Conservation (phyloP, 2,113 vertebrate species). For the Dasyornis broadbenti region DNA sequence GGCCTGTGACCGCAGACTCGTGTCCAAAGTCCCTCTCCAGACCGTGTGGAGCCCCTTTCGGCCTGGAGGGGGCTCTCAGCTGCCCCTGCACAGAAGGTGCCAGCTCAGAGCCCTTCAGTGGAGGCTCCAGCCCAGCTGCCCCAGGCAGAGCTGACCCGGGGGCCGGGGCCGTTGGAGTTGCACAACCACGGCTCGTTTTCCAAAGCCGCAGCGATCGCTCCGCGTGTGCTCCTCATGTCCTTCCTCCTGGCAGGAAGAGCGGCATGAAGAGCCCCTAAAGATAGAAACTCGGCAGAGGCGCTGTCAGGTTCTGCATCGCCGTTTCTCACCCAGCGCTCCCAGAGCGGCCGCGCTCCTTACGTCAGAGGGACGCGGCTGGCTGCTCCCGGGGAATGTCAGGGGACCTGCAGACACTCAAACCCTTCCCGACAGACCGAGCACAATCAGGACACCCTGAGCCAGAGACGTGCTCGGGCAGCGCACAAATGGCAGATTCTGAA, state of each 20-base stretch:
- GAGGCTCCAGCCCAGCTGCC: not conserved
- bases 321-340: not conserved
- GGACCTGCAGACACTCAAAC: not conserved
- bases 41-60: fast-evolving
- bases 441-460: fast-evolving
- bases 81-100: not conserved
- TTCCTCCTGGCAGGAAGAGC: not conserved
- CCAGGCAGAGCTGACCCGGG: fast-evolving
- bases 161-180: fast-evolving
- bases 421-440: not conserved
- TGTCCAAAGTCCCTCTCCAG: not conserved
- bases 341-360: not conserved
- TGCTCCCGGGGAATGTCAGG: not conserved
- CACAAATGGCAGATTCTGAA: fast-evolving
- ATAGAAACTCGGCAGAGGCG: not conserved
- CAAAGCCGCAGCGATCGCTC: not conserved
- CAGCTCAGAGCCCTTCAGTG: not conserved
- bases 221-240: fast-evolving
- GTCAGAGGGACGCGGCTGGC: not conserved
- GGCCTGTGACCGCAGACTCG: not conserved
- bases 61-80: not conserved
- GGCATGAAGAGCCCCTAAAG: not conserved
- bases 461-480: fast-evolving
- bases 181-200: fast-evolving
- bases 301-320: not conserved